Evolutionary conservation across 2,888 invertebrate species (phyloP), one percentile per base, ranked within the genome.

Genomic region (Drosophila mettleri): DNA sequence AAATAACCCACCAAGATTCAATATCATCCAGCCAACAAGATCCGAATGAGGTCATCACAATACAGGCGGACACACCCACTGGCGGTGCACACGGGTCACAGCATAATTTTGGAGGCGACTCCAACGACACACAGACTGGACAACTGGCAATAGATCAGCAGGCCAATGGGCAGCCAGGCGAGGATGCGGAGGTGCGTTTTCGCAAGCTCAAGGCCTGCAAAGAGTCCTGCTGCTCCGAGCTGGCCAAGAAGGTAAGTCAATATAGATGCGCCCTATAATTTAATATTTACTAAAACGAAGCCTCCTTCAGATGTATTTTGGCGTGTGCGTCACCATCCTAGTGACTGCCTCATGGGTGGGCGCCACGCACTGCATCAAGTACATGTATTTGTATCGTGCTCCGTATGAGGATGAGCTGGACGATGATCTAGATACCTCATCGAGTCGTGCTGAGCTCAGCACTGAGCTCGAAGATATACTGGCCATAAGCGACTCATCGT

Each of bases 291-390:
- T 49, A 18, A 29, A 4, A 0, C 10, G 16, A 29, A 8, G n/a
- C n/a, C n/a, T n/a, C 0, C 6, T 16, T 45, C 93, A 97, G 97
- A 96, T 97, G 91, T 97, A 97, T 91, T 97, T 96, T 91, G 97
- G 97, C 54, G 94, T 97, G 68, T 96, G 97, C 93, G 96, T 98
- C 70, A 97, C 96, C 38, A 94, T 96, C 61, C 94, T 96, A 80
- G 95, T 98, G 58, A 97, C 97, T n/a, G 95, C 95, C 9, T 96
- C 97, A 14, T 98, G 98, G 97, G 98, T 97, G 48, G 97, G 97
- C 0, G 96, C 97, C n/a, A 97, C 98, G 1, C 97, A 98, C 90
- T 96, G 97, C 91, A 96, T 97, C 83, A 97, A 97, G 92, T 96
- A 97, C 90, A 94, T 97, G 90, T 97, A 96, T 90, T 93, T 96